Percentiles rank a stretch among this genome's conserved stretches.
These are phyloP conservation scores for Lampris incognitus DNA, from an alignment of 2,113 vertebrate species.

Conservation along the genomic window DNA sequence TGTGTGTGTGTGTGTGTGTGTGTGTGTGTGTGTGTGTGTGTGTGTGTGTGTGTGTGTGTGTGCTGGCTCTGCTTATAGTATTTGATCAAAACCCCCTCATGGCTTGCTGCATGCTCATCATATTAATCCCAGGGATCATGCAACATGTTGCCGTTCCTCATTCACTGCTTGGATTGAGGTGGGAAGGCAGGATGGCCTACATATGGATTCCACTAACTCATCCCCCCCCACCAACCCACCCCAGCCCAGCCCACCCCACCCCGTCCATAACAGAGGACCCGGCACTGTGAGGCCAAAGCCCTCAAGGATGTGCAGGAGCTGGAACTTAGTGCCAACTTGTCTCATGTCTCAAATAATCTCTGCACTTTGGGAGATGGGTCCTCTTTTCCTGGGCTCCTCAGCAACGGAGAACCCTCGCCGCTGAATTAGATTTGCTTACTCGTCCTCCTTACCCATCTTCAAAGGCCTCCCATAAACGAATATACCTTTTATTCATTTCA, in stretches of 20 bases:
- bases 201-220: not conserved
- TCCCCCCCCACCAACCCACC: not conserved
- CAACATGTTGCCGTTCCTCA: slow-evolving; percentile 29
- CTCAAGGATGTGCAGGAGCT: too few species aligned
- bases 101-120: slow-evolving; percentile 50
- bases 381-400: slow-evolving; percentile 8
- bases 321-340: too few species aligned
- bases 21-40: slow-evolving; percentile 31
- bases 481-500: slow-evolving; percentile 75
- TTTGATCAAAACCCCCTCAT: slow-evolving; percentile 61
- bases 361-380: slow-evolving; percentile 50
- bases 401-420: slow-evolving; percentile 36
- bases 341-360: slow-evolving; percentile 49
- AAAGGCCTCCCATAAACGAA: slow-evolving; percentile 71
- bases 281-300: slow-evolving; percentile 27
- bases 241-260: too few species aligned
- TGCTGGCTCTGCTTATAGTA: slow-evolving; percentile 48
- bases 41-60: slow-evolving; percentile 51
- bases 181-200: too few species aligned
- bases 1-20: slow-evolving; percentile 41
- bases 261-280: slow-evolving; percentile 25
- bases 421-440: slow-evolving; percentile 74
- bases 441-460: slow-evolving; percentile 67
- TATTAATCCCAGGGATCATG: slow-evolving; percentile 56
- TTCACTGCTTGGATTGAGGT: too few species aligned